phyloP scores from a whole-genome alignment of 1,140 invertebrate species.

The Drosophila mauritiana region DNA sequence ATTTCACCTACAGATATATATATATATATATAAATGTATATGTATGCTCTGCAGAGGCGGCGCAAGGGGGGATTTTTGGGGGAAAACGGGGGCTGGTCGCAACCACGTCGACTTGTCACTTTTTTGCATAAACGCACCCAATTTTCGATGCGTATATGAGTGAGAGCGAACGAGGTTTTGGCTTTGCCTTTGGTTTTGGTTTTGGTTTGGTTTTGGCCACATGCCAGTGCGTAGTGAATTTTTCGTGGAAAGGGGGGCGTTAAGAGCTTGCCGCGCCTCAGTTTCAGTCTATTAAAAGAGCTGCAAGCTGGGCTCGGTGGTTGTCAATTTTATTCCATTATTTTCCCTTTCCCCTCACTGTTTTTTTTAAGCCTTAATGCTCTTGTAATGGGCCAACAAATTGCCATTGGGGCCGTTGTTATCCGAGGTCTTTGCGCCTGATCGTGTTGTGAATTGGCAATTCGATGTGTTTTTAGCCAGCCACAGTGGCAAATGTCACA shows the following conservation, averaged over 20 bases:
- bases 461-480: constrained; percentile 46
- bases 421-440: constrained; percentile 40
- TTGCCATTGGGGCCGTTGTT: constrained; percentile 59
- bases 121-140: constrained; percentile 81
- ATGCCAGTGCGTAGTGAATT: constrained; percentile 69
- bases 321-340: constrained; percentile 40
- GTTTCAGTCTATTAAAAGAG: constrained; percentile 61
- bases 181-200: neutral
- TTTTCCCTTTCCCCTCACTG: constrained; percentile 7
- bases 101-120: constrained; percentile 55
- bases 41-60: constrained; percentile 2
- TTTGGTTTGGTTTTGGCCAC: constrained; percentile 39
- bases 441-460: constrained; percentile 67
- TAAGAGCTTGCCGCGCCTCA: constrained; percentile 55
- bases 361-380: constrained; percentile 57
- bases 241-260: neutral
- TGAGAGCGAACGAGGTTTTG: constrained; percentile 33
- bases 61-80: constrained; percentile 1
- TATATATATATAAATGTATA: neutral
- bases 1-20: constrained; percentile 62
- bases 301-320: constrained; percentile 46
- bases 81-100: constrained; percentile 35
- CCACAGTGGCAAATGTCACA: constrained; percentile 30
- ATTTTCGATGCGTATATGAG: constrained; percentile 69
- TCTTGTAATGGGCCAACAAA: constrained; percentile 75